Evolutionary conservation across 2,113 vertebrate species (phyloP), one percentile per base, ranked within the genome.

Genomic region (Brachypodius melanocephalos): DNA sequence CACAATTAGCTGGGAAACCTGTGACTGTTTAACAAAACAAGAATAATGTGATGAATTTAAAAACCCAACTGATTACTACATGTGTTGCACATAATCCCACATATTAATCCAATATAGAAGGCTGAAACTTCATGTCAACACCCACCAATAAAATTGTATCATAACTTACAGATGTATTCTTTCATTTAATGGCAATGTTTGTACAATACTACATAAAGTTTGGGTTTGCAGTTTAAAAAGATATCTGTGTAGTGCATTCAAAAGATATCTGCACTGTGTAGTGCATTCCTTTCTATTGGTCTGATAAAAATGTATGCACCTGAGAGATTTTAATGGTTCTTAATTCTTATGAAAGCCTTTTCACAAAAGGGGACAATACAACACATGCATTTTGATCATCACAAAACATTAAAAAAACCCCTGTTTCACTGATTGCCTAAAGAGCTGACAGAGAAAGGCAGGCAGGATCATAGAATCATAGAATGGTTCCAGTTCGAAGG

Each of bases 41-140:
- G 45, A 81, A 38, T 48, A 79, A 79, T 28, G 25, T 2, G 2
- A 69, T 79, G 43, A 48, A 61, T 85, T 66, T 4, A 9, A 74
- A 74, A 78, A 3, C 2, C 14, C 29, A 57, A 48, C 52, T 74
- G 43, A 46, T 74, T 62, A 28, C 63, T 93, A 43, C 42, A 81
- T 82, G 51, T 88, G 71, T 88, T 90, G 74, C 55, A 73, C 73
- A 88, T 68, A 91, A 94, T 75, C 78, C 91, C 59, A 87, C 43
- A 54, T 69, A 61, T 51, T 93, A 85, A 88, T 67, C 85, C 86
- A 48, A 28, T 54, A 61, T 8, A 80, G 75, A 92, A 90, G 59
- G 34, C 67, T 83, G 67, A 73, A 73, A 66, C 59, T 88, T 76
- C 71, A 55, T 77, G 63, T 90, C 75, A 83, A 59, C 83, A 90